Conservation (phyloP, 1,140 invertebrate species). For the Hermetia illucens region DNA sequence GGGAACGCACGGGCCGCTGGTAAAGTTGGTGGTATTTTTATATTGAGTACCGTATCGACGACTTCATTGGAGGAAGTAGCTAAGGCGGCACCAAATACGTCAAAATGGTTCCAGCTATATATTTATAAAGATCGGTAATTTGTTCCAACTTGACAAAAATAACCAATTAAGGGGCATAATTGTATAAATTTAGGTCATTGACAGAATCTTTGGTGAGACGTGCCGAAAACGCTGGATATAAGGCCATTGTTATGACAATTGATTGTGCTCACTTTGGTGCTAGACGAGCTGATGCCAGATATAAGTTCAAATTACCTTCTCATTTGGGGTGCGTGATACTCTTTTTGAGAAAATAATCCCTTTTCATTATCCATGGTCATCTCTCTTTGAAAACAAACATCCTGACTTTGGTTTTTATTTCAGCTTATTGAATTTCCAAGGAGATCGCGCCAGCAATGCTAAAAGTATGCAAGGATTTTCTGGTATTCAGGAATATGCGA, state of each 20-base stretch:
- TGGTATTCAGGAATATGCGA: conserved; percentile 61
- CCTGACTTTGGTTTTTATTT: no score
- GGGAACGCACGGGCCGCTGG: conserved; percentile 70
- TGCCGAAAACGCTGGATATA: conserved; percentile 73
- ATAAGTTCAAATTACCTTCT: conserved; percentile 68
- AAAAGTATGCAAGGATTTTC: conserved; percentile 41
- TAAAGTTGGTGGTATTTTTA: conserved; percentile 57
- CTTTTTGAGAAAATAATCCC: conserved; percentile 14
- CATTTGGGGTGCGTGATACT: conserved; percentile 75
- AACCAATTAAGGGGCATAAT: no score
- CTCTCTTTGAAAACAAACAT: no score
- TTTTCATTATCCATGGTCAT: no score
- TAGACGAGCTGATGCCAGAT: conserved; percentile 61
- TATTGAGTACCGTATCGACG: conserved; percentile 75
- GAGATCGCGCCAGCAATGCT: conserved; percentile 40
- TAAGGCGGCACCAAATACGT: conserved; percentile 50
- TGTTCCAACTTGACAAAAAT: no score
- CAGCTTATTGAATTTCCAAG: conserved; percentile 59
- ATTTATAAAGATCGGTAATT: conserved; percentile 51
- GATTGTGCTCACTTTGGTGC: conserved; percentile 79
- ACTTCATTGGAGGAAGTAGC: conserved; percentile 80
- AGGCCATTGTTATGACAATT: conserved; percentile 79
- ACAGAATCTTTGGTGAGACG: conserved; percentile 58
- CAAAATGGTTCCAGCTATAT: conserved; percentile 86
- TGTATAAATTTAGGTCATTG: conserved; percentile 38